Conservation (phyloP, 2,113 vertebrate genomes). For the Lophotis ruficrista region DNA sequence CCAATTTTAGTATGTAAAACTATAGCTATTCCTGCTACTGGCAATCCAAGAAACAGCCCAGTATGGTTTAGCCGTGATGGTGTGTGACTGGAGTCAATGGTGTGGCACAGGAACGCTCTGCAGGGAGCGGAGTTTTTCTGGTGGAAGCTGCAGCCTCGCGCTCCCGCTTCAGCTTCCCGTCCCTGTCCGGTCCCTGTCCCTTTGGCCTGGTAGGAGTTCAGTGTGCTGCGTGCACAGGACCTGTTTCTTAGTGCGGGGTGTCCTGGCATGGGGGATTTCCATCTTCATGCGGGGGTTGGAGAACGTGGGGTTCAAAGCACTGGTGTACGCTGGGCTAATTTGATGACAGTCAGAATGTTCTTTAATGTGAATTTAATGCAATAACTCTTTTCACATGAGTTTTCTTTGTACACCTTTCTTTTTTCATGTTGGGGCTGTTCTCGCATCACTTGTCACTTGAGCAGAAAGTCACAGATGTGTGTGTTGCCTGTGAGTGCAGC, state of each 20-base stretch:
- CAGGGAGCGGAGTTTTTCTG: not conserved
- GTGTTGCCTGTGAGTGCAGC: not conserved
- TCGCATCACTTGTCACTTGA: not conserved
- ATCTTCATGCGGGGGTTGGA: not conserved
- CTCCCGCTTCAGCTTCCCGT: not conserved
- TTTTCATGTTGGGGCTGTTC: not conserved
- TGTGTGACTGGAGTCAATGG: not conserved
- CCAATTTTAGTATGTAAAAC: not conserved
- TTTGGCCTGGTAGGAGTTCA: not conserved
- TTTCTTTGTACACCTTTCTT: not conserved
- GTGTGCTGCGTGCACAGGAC: not conserved
- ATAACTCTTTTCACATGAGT: not conserved
- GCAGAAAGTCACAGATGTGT: not conserved
- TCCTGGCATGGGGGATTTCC: not conserved
- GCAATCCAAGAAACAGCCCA: not conserved
- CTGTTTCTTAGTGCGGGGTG: not conserved
- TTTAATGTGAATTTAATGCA: not conserved
- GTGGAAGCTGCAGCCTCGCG: not conserved
- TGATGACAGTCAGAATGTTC: not conserved
- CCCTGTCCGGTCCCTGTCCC: rapidly evolving
- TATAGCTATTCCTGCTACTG: not conserved
- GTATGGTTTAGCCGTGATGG: not conserved
- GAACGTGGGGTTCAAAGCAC: not conserved
- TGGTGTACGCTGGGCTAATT: not conserved
- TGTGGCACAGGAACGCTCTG: not conserved